Evolutionary conservation across 2,113 vertebrate species (phyloP).

Genomic region (Oophaga pumilio): DNA sequence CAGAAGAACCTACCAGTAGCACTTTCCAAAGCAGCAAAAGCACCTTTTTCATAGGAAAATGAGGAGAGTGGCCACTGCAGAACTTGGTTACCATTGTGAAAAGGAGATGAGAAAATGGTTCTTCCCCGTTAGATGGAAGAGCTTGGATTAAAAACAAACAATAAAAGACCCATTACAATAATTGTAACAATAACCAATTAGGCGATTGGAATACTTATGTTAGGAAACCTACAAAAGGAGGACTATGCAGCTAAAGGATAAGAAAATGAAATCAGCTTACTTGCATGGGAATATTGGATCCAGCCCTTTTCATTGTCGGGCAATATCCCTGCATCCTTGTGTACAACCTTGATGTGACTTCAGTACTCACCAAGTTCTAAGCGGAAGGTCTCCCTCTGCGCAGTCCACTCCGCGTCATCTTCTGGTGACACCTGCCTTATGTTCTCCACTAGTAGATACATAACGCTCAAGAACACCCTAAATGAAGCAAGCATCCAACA

Average conservation of each 20-base stretch:
- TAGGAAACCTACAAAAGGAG: not conserved
- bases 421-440: conserved; percentile 78
- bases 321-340: not conserved
- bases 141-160: conserved; percentile 67
- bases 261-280: too few relatives aligned
- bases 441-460: conserved; percentile 97
- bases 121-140: conserved; percentile 83
- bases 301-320: not conserved
- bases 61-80: conserved; percentile 93
- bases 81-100: conserved; percentile 98
- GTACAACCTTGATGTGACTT: not conserved
- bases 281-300: not conserved
- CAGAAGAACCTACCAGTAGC: conserved; percentile 78
- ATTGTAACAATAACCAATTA: not conserved
- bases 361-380: conserved; percentile 82
- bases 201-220: not conserved
- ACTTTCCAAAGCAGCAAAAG: conserved; percentile 96
- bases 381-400: conserved; percentile 84
- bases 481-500: not conserved
- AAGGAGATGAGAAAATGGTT: conserved; percentile 90
- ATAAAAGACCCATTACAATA: not conserved
- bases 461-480: conserved; percentile 92
- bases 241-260: not conserved
- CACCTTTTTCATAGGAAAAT: conserved; percentile 98
- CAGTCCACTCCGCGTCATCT: conserved; percentile 81